Percentiles rank a stretch among this genome's conserved stretches.
Conservation (phyloP, 2,113 vertebrate species). For the Colius striatus region DNA sequence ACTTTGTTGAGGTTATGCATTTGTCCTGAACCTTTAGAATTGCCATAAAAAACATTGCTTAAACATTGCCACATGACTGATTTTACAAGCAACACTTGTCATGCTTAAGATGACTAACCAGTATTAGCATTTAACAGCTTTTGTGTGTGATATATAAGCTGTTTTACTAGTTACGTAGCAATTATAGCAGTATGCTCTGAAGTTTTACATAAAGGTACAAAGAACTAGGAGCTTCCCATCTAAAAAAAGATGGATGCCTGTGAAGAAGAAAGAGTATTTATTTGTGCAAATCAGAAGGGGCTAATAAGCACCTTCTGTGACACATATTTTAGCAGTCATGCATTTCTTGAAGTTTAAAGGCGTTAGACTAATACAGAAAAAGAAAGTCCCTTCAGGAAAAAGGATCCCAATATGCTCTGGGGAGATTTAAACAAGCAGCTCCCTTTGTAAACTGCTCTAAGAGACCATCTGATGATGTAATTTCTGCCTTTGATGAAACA, state of each 20-base stretch:
- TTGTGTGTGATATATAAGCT: background rate
- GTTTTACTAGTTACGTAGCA: background rate
- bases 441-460: background rate
- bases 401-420: rapidly evolving
- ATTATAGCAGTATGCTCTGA: background rate
- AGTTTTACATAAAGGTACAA: background rate
- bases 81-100: background rate
- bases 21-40: background rate
- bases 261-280: background rate
- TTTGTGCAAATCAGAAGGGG: background rate
- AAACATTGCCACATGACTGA: background rate
- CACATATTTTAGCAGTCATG: background rate
- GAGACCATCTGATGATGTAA: background rate
- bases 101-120: background rate
- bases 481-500: background rate
- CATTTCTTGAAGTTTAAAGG: background rate
- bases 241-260: background rate
- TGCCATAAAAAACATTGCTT: background rate
- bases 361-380: background rate
- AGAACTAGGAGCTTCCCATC: background rate
- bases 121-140: background rate
- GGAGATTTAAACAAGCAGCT: background rate
- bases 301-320: background rate
- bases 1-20: background rate
- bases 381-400: background rate